Evolutionary conservation across 2,888 invertebrate genomes (phyloP).

Genomic region (Colletes collaris): DNA sequence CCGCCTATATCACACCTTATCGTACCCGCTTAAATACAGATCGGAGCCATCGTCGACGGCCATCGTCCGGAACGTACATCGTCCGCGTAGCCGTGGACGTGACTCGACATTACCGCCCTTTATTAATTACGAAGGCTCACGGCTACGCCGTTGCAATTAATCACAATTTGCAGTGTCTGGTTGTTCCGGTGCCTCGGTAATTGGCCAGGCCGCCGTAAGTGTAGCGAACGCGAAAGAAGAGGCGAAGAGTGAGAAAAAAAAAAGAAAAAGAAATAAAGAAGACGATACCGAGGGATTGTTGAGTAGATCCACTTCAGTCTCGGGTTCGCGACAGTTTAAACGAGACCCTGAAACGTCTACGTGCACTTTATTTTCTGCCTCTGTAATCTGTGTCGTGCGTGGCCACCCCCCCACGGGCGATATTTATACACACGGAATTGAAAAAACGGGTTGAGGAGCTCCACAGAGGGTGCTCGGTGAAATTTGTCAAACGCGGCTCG

Average conservation of each 20-base stretch:
- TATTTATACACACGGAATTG: constrained; percentile 31
- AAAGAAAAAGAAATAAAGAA: constrained; percentile 17
- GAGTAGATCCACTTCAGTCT: constrained; percentile 48
- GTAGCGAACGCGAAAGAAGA: constrained; percentile 15
- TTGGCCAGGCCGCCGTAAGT: constrained; percentile 50
- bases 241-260: not conserved
- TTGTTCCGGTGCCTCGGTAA: constrained; percentile 55
- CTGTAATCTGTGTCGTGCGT: constrained; percentile 38
- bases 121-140: constrained; percentile 52
- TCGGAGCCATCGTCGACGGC: not conserved
- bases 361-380: constrained; percentile 35
- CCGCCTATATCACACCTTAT: not conserved
- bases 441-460: not conserved
- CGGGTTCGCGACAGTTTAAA: constrained; percentile 49
- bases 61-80: not conserved
- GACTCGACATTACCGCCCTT: constrained; percentile 44
- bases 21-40: constrained; percentile 1
- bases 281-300: constrained; percentile 31
- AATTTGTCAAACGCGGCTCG: not conserved
- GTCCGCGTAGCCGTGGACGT: constrained; percentile 29
- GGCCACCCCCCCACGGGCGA: not conserved
- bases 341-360: constrained; percentile 46
- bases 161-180: constrained; percentile 57
- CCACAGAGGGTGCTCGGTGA: not conserved
- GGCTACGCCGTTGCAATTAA: constrained; percentile 47